Percentiles rank a stretch among this genome's conserved stretches.
These are phyloP conservation scores for Aptenodytes patagonicus DNA, from an alignment of 2,113 vertebrate genomes.

Conservation along the genomic window DNA sequence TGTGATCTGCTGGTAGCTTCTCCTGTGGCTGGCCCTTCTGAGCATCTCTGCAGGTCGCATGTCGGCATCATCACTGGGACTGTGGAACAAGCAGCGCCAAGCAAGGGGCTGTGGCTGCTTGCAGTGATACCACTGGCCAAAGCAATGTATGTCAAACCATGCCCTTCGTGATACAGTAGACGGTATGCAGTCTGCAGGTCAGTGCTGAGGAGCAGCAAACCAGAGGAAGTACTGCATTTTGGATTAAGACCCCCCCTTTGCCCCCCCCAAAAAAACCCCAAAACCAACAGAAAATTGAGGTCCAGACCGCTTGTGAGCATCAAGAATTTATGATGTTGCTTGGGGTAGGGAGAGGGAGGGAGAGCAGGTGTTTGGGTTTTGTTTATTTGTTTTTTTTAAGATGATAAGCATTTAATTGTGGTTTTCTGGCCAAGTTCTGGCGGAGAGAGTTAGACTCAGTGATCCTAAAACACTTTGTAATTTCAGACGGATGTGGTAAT, in stretches of 20 bases:
- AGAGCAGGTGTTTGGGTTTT: not conserved
- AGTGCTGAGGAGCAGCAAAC: not conserved
- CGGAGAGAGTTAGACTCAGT: not conserved
- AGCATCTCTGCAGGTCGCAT: not conserved
- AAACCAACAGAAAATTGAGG: not conserved
- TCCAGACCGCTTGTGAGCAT: not conserved
- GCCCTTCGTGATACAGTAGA: not conserved
- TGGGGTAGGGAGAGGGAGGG: not conserved
- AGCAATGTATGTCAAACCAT: not conserved
- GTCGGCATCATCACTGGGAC: not conserved
- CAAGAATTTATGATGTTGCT: not conserved
- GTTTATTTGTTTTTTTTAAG: not conserved
- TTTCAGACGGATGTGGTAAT: slow-evolving; percentile 15
- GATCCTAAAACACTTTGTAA: not conserved
- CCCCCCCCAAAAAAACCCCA: too few species aligned
- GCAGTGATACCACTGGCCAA: not conserved
- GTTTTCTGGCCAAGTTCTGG: not conserved
- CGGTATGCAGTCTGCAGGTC: not conserved
- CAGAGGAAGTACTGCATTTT: not conserved
- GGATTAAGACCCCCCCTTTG: not conserved
- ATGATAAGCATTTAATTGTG: not conserved
- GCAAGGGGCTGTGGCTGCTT: not conserved
- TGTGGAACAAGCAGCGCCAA: not conserved
- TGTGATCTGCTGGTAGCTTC: not conserved
- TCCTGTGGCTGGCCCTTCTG: not conserved